These are phyloP conservation scores for Carollia perspicillata DNA, from an alignment of 2,113 vertebrate genomes.

Conservation along the genomic window DNA sequence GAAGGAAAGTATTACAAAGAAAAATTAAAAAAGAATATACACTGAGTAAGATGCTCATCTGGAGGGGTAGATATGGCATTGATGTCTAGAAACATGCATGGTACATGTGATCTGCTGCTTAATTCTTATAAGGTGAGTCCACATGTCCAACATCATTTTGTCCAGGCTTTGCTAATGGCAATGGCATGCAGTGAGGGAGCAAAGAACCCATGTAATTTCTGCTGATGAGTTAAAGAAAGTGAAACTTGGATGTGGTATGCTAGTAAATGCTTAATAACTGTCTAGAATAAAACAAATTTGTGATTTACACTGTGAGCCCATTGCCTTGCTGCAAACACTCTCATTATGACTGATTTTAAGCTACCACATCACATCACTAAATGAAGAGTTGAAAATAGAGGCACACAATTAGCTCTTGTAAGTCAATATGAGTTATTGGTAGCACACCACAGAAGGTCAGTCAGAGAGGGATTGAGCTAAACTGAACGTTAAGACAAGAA, in stretches of 20 bases:
- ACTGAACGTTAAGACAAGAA: not conserved
- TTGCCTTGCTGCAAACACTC: not conserved
- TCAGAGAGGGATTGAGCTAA: not conserved
- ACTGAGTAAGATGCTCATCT: not conserved
- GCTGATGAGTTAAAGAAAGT: not conserved
- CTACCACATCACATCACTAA: not conserved
- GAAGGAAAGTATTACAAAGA: not conserved
- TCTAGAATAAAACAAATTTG: not conserved
- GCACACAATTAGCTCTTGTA: not conserved
- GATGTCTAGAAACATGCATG: not conserved
- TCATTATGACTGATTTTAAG: not conserved
- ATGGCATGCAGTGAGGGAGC: not conserved
- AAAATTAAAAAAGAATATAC: not conserved
- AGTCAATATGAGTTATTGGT: not conserved
- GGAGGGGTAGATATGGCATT: not conserved
- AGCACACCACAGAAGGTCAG: not conserved
- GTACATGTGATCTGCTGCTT: not conserved
- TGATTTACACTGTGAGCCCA: not conserved
- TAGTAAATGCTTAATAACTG: not conserved
- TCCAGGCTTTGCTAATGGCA: not conserved
- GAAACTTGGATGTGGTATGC: not conserved
- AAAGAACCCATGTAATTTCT: not conserved
- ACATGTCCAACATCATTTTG: not conserved
- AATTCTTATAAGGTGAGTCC: not conserved
- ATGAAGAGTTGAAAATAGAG: not conserved